Evolutionary conservation across 2,113 vertebrate genomes (phyloP), one percentile per base, ranked within the genome.

Genomic region (Capreolus pygargus): DNA sequence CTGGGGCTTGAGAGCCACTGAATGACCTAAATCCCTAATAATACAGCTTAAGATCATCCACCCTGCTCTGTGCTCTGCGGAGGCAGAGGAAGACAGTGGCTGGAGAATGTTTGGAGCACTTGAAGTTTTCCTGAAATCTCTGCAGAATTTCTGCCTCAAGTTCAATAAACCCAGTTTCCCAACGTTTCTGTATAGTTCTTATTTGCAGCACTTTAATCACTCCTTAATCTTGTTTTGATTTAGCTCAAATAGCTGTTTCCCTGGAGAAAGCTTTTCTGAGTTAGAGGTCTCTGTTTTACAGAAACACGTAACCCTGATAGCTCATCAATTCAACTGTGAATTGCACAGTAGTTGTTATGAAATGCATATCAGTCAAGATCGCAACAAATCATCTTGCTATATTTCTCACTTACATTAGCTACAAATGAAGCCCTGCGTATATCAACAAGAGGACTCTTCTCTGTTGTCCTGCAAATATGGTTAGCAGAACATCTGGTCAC

Each of bases 281-380:
- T 96, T 7, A 98, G 98, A 98, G 70, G 97, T 98, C 97, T 98
- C 97, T 97, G 96, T 98, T 98, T 98, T 98, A 98, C 82, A 98
- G 98, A 98, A 98, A 86, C 19, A 28, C 64, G 91, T 97, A 98
- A 39, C 94, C 98, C 98, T 98, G 98, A 97, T 58, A 88, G 97
- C 98, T 98, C 98, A 98, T 98, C 98, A 98, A 98, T 98, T 98
- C 98, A 98, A 61, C 95, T 98, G 98, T 91, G 82, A 96, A 98
- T 98, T 98, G 89, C 57, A 61, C 84, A 91, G 58, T 67, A 10
- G 86, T 60, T 97, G 95, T 93, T 94, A 96, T 82, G 55, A 98
- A 99, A 99, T 94, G 98, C 27, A 79, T 95, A 98, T 98, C 96
- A 88, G 98, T 97, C 98, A 98, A 98, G 97, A 97, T 98, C 98